Percentiles rank a stretch among this genome's conserved stretches.
Conservation (phyloP, 2,113 vertebrate genomes). For the Cheilinus undulatus region DNA sequence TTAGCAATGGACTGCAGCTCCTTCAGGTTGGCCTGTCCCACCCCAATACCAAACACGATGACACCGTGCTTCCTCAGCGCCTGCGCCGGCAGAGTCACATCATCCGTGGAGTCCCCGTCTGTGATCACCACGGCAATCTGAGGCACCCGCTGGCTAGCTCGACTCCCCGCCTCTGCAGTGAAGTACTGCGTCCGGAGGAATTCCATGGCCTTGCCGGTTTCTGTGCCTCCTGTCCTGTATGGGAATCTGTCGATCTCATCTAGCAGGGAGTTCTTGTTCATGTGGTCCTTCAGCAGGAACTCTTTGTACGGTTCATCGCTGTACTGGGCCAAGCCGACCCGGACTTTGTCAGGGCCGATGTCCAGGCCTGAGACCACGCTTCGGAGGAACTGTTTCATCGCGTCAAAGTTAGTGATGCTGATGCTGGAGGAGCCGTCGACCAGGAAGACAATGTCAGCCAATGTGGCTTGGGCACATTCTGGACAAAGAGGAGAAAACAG, state of each 20-base stretch:
- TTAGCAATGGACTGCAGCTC: slow-evolving; percentile 83
- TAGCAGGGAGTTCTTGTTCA: slow-evolving; percentile 76
- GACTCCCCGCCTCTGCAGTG: slow-evolving; percentile 75
- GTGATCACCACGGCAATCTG: slow-evolving; percentile 87
- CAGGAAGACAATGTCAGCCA: slow-evolving; percentile 87
- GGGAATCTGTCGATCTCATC: slow-evolving; percentile 71
- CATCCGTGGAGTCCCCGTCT: slow-evolving; percentile 82
- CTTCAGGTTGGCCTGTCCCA: slow-evolving; percentile 68
- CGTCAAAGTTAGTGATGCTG: slow-evolving; percentile 76
- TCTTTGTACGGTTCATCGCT: slow-evolving; percentile 73
- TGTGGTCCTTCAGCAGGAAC: slow-evolving; percentile 83
- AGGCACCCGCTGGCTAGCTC: slow-evolving; percentile 72
- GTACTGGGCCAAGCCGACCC: slow-evolving; percentile 85
- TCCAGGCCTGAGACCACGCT: slow-evolving; percentile 79
- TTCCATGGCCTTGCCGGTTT: slow-evolving; percentile 83
- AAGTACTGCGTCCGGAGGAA: slow-evolving; percentile 80
- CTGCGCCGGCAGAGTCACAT: slow-evolving; percentile 71
- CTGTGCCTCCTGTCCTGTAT: slow-evolving; percentile 76
- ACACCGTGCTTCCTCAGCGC: slow-evolving; percentile 77
- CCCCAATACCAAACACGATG: slow-evolving; percentile 83
- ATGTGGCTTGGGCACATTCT: slow-evolving; percentile 82
- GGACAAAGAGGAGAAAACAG: slow-evolving; percentile 20
- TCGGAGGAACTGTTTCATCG: slow-evolving; percentile 81
- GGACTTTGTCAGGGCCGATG: slow-evolving; percentile 80
- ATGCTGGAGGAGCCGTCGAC: slow-evolving; percentile 87